Percentiles rank a stretch among this genome's conserved stretches.
Evolutionary conservation across 64 coral and sea anemone species (phyloP).

Genomic region (Catalaphyllia jardinei): DNA sequence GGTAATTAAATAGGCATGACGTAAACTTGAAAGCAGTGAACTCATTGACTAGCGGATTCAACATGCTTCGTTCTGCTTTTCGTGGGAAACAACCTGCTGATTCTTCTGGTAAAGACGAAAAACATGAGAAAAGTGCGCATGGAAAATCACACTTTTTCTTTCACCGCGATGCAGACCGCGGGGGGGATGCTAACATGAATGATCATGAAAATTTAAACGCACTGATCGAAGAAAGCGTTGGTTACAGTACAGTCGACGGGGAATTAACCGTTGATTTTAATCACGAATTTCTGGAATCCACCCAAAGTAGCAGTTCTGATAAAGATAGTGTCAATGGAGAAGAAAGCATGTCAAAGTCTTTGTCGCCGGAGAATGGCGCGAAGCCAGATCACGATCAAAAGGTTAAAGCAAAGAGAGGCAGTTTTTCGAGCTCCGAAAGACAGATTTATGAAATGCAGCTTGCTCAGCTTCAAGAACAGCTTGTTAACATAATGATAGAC

Average conservation of each 20-base stretch:
- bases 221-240: background rate
- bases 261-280: slow-evolving; percentile 3
- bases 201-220: background rate
- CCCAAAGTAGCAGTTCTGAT: background rate
- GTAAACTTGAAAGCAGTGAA: background rate
- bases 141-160: slow-evolving; percentile 18
- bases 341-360: background rate
- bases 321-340: background rate
- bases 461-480: slow-evolving; percentile 60
- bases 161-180: background rate
- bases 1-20: background rate
- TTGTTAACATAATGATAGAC: slow-evolving; percentile 63
- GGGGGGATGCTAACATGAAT: background rate
- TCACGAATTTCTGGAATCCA: background rate
- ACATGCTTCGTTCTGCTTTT: slow-evolving; percentile 37
- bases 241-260: background rate
- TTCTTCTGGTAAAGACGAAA: background rate
- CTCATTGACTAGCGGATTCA: background rate
- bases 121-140: background rate
- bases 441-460: slow-evolving; percentile 72
- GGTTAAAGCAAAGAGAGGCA: background rate
- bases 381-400: background rate
- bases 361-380: background rate
- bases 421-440: slow-evolving; percentile 33
- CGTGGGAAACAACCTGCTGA: slow-evolving; percentile 30